Base-by-base conservation (phyloP, 1,140 invertebrate genomes). In the Chlorops oryzae region DNA sequence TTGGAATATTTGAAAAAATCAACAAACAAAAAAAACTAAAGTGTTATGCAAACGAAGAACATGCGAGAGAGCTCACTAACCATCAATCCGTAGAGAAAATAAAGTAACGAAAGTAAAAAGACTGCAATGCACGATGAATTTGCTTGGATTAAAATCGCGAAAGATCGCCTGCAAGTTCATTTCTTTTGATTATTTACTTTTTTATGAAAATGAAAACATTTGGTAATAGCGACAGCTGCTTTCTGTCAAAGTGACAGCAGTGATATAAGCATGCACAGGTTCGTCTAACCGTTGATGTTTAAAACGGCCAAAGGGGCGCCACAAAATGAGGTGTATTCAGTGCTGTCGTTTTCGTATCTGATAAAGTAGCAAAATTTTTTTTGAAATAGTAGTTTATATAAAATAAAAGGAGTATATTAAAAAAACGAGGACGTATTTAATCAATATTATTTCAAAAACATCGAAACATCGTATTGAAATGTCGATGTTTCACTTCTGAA, bases 71-170 rank as follows among this genome's bases (percentile, higher is more conserved):
- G n/a, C n/a, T n/a, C n/a, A n/a, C n/a, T 81, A 85, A 49, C 85
- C 83, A 76, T 98, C 95, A 44, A 95, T 77, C 55, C 90, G 82
- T 57, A 98, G 77, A 9, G 92, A 85, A 75, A 97, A 87, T 47
- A 98, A 75, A 38, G 87, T 80, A 23, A 90, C 91, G 70, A 98
- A 98, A 59, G 90, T 77, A 68, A 96, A 82, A 55, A 98, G 77
- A 74, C 91, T 96, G 53, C 82, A 82, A 77, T 96, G 92, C 13
- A 98, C 92, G 56, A 98, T 79, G 74, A 97, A 97, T 80, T 97
- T 97, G 75, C 95, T 97, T 52, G 89, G 88, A 81, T 93, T 92
- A 72, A 92, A 93, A 74, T 92, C 89, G 75, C 90, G 87, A 77
- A 92, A 92, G 58, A 92, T 73, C 61, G 85, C 85, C 77, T 91